Evolutionary conservation across 1,140 invertebrate species (phyloP).

Genomic region (Artemia franciscana): DNA sequence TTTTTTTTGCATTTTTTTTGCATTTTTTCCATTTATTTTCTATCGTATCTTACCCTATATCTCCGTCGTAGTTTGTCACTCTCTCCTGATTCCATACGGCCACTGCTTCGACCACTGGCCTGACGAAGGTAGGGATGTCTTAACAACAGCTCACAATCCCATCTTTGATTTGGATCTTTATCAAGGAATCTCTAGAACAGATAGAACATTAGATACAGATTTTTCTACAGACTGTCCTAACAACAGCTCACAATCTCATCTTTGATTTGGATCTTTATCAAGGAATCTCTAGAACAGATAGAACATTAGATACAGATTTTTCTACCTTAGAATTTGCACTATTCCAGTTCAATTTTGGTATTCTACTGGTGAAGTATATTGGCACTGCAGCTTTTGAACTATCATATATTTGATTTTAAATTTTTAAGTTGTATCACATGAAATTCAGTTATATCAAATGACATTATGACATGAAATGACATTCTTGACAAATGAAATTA

Average conservation of each 20-base stretch:
- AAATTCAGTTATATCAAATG: too few relatives aligned
- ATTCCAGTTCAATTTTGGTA: neutral
- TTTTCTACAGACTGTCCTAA: slow-evolving; percentile 35
- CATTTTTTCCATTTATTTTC: too few relatives aligned
- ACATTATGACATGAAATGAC: too few relatives aligned
- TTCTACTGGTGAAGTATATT: neutral
- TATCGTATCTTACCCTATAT: neutral
- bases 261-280: slow-evolving; percentile 71
- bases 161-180: slow-evolving; percentile 68
- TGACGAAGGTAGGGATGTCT: slow-evolving; percentile 54
- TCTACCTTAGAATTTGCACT: neutral
- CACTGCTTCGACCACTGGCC: neutral
- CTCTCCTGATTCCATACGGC: neutral
- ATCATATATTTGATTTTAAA: neutral
- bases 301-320: neutral
- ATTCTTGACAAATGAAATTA: too few relatives aligned
- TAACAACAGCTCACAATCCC: slow-evolving; percentile 53
- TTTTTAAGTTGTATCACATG: too few relatives aligned
- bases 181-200: slow-evolving; percentile 62
- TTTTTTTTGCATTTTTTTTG: too few relatives aligned
- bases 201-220: slow-evolving; percentile 3
- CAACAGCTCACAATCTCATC: slow-evolving; percentile 55
- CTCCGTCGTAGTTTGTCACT: neutral
- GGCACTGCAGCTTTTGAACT: neutral
- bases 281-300: slow-evolving; percentile 51